These are phyloP conservation scores for Drosophila subpulchrella DNA, from an alignment of 1,140 invertebrate genomes.

Conservation along the genomic window DNA sequence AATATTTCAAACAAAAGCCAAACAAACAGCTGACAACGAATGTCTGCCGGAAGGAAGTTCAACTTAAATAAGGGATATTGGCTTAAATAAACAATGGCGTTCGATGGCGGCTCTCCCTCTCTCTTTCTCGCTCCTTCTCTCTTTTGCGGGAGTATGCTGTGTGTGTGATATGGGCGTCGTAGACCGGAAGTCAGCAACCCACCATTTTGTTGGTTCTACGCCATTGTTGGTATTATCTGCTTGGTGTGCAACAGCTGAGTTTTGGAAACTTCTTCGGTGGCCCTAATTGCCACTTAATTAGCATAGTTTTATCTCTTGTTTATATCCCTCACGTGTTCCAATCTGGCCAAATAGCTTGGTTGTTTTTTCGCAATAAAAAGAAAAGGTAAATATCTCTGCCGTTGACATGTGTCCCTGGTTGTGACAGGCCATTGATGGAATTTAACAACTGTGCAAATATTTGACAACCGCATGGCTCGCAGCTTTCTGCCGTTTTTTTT, in stretches of 20 bases:
- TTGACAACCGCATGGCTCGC: conserved; percentile 49
- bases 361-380: conserved; percentile 3
- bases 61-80: conserved; percentile 83
- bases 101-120: conserved; percentile 18
- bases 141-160: neutral
- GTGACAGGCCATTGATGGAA: conserved; percentile 65
- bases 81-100: conserved; percentile 80
- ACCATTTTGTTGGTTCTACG: conserved; percentile 50
- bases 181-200: conserved; percentile 33
- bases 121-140: neutral
- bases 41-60: conserved; percentile 74
- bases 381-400: conserved; percentile 4
- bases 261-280: conserved; percentile 51
- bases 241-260: conserved; percentile 54
- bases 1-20: conserved; percentile 80
- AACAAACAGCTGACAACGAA: conserved; percentile 77
- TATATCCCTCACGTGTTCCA: conserved; percentile 1
- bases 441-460: conserved; percentile 78
- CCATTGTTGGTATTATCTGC: conserved; percentile 16
- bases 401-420: conserved; percentile 19
- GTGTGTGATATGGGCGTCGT: conserved; percentile 4
- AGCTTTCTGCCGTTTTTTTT: neutral
- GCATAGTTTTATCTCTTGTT: conserved; percentile 45
- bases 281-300: conserved; percentile 77
- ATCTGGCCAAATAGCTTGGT: neutral